Base-by-base conservation (phyloP, 2,797 vertebrate species). In the Pseudomugil tenellus region DNA sequence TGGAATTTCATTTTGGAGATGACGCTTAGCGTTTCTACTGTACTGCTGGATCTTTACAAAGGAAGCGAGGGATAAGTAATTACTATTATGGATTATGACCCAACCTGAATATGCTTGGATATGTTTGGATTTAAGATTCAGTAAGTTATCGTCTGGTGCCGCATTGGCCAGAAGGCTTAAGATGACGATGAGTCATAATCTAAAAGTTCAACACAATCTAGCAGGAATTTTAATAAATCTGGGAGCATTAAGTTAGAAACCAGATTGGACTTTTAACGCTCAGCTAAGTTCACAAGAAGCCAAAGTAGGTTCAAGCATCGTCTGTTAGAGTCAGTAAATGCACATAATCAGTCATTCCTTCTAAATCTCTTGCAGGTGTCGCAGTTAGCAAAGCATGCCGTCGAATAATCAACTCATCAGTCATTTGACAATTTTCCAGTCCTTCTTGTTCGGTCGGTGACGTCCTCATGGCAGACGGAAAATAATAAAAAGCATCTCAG, bases 321-420 rank as follows among this genome's bases (percentile, higher is more conserved):
- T 49, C 66, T 54, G 58, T 17, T 53, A 31, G 23, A 66, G 34
- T n/a, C 64, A 29, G n/a, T 32, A 17, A 46, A 23, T 29, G 43
- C 59, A 55, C 71, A 52, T 58, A 37, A 69, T 63, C 58, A 61
- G 56, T 58, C 52, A 63, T 67, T 81, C 68, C 57, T 43, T 35
- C 32, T 55, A 72, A 84, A 89, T 72, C 70, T 83, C 39, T 74
- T 77, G 72, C 87, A 90, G 83, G 75, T 86, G 84, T 84, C 52
- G 31, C 26, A 65, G 39, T 60, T 77, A 63, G 67, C 57, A 35
- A 67, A 29, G 19, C 19, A 55, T 19, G 21, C 54, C 37, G 63
- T 26, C 43, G 71, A 76, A 76, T 58, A 76, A 85, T 72, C 70
- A 83, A 64, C 81, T 64, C 26, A 64, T 66, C 59, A 58, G 29